Evolutionary conservation across 2,113 vertebrate genomes (phyloP).

Genomic region (Elgaria multicarinata): DNA sequence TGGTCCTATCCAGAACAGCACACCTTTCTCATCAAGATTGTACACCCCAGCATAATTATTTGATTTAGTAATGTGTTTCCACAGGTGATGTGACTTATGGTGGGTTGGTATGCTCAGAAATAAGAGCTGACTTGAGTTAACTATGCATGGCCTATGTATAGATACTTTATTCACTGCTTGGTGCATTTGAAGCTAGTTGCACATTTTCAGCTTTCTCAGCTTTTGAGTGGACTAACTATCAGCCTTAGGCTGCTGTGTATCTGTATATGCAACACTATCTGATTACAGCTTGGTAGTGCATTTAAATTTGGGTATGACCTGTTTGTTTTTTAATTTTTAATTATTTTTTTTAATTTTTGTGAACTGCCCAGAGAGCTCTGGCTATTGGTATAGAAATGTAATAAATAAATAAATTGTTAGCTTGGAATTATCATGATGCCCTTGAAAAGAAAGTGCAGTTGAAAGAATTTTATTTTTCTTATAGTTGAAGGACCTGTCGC

Average conservation of each 20-base stretch:
- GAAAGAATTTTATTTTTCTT: conserved; percentile 21
- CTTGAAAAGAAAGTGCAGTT: neutral
- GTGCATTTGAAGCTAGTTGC: neutral
- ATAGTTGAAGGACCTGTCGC: conserved; percentile 69
- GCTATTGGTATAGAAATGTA: no score
- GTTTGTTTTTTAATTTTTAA: no score
- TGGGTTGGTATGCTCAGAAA: neutral
- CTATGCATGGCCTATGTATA: neutral
- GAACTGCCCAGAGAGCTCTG: no score
- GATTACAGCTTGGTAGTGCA: neutral
- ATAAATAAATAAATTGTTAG: no score
- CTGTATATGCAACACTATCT: neutral
- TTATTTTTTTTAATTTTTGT: no score
- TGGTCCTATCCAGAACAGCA: neutral
- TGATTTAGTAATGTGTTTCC: neutral
- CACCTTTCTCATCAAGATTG: neutral
- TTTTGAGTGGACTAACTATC: neutral
- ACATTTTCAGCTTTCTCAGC: neutral
- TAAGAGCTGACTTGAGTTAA: neutral
- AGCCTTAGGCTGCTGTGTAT: neutral
- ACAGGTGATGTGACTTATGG: neutral
- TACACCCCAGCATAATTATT: neutral
- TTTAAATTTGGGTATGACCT: neutral
- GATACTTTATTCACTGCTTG: neutral
- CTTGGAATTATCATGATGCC: neutral